Evolutionary conservation across 1,140 invertebrate genomes (phyloP), one percentile per base, ranked within the genome.

Genomic region (Probaryconus sp.): DNA sequence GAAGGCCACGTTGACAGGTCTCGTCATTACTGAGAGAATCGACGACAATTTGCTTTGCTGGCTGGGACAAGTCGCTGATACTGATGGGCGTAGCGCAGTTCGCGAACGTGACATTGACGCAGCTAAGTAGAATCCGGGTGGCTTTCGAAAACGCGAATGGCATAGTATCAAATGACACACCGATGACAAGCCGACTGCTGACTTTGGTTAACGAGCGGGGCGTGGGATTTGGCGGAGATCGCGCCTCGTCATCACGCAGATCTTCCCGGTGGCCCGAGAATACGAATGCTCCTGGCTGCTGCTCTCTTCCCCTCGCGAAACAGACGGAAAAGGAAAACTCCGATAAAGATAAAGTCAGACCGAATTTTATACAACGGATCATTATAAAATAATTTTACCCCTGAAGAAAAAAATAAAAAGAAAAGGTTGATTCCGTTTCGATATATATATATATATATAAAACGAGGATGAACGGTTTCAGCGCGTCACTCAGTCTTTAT

Each of bases 141-240:
- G 61, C 63, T 47, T 55, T 38, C 67, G 71, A 74, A 68, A 68
- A 71, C 60, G 70, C 65, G 58, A 68, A 77, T 60, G 50, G 18
- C 47, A 67, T 67, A 70, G 74, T 81, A 79, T 81, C 80, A 83
- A 86, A 87, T 87, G 87, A 87, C 86, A 87, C 81, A 81, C 85
- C 85, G 87, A 88, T 87, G 87, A 88, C 85, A 85, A 84, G 81
- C 81, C 58, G 76, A 81, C 81, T 88, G 87, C 87, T 88, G 87
- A 88, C 84, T 87, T 79, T 42, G 82, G 80, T 80, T 88, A 88
- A 88, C 87, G 86, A 88, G 85, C 83, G 73, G 84, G 87, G 87
- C 87, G 87, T 87, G 81, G 73, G 81, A 79, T 80, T 69, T 76
- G 78, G 58, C 70, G 70, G 78, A 83, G 79, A 87, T 87, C 84